Percentiles rank a stretch among this genome's conserved stretches.
Conservation (phyloP, 2,113 vertebrate genomes). For the Reinhardtius hippoglossoides region DNA sequence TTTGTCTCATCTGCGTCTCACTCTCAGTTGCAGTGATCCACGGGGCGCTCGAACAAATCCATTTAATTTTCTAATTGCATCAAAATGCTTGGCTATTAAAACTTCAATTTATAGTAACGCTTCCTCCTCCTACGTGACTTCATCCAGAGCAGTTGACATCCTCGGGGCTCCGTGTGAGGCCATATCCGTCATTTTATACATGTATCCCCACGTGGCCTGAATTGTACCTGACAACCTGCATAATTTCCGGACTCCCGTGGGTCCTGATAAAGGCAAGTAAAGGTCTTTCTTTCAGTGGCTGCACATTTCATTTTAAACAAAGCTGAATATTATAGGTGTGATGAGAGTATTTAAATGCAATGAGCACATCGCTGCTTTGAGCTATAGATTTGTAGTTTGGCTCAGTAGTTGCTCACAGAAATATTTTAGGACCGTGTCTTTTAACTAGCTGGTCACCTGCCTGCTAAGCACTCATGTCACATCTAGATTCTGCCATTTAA, state of each 20-base stretch:
- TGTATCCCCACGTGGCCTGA: conserved; percentile 38
- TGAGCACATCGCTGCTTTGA: conserved; percentile 16
- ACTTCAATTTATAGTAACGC: conserved; percentile 21
- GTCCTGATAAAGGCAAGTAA: conserved; percentile 21
- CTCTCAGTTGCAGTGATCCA: conserved; percentile 29
- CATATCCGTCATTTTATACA: conserved; percentile 45
- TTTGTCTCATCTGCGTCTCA: conserved; percentile 33
- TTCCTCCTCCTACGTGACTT: neutral
- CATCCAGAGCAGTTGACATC: conserved; percentile 3
- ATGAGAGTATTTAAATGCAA: conserved; percentile 29
- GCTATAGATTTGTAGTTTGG: neutral
- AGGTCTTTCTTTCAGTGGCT: conserved; percentile 1
- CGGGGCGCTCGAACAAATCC: conserved; percentile 35
- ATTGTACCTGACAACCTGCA: conserved; percentile 49
- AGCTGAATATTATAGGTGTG: conserved; percentile 24
- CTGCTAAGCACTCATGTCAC: neutral
- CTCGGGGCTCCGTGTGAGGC: conserved; percentile 25
- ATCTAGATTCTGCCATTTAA: neutral
- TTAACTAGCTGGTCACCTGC: neutral
- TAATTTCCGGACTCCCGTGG: conserved; percentile 56
- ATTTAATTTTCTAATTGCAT: conserved; percentile 55
- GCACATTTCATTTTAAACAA: conserved; percentile 8
- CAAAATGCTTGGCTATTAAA: conserved; percentile 48
- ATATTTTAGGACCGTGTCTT: conserved; percentile 1
- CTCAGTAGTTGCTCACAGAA: neutral